Evolutionary conservation across 2,888 invertebrate genomes (phyloP).

Genomic region (Nudaria mundana): DNA sequence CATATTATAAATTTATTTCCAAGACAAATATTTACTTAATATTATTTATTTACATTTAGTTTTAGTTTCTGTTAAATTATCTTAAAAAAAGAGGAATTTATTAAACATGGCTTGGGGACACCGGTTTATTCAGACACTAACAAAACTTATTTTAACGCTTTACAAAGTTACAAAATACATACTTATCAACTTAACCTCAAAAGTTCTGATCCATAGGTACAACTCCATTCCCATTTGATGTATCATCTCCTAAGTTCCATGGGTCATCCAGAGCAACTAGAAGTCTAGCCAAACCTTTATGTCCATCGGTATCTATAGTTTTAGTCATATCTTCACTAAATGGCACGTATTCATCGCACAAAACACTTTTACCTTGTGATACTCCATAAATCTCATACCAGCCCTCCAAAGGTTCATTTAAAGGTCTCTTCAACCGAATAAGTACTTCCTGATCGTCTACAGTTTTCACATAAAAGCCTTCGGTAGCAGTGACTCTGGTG

Average conservation of each 20-base stretch:
- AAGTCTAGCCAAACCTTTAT: conserved; percentile 63
- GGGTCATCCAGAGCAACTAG: conserved; percentile 70
- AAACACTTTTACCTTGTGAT: conserved; percentile 66
- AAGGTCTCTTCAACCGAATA: conserved; percentile 58
- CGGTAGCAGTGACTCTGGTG: conserved; percentile 65
- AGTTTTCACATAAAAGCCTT: conserved; percentile 70
- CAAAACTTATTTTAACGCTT: no score
- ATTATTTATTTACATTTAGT: no score
- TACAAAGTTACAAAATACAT: no score
- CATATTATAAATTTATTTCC: no score
- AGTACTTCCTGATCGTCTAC: conserved; percentile 73
- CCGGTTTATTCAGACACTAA: no score
- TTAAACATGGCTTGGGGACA: no score
- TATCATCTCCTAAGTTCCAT: conserved; percentile 70
- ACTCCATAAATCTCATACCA: conserved; percentile 75
- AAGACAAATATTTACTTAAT: no score
- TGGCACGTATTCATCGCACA: conserved; percentile 70
- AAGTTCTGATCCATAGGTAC: conserved; percentile 55
- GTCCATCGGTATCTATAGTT: conserved; percentile 68
- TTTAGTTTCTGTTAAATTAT: no score
- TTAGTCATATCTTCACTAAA: conserved; percentile 62
- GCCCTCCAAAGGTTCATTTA: conserved; percentile 67
- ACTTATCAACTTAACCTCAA: background rate
- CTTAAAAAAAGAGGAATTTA: no score
- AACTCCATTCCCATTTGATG: conserved; percentile 42